phyloP scores from a whole-genome alignment of 2,113 vertebrate genomes.

The Narcine bancroftii region DNA sequence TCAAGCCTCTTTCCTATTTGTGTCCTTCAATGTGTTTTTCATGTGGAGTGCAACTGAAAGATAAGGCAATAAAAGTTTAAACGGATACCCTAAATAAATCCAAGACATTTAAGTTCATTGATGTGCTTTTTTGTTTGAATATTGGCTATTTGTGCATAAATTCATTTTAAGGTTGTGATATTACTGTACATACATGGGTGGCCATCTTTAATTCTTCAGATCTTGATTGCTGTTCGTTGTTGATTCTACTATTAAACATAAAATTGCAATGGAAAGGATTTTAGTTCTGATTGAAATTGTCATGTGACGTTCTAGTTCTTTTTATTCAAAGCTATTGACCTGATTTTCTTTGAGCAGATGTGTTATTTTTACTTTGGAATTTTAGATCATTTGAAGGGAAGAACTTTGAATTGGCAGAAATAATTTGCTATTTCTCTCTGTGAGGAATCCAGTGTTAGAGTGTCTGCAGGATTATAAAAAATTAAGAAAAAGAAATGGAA shows the following conservation, averaged over 20 bases:
- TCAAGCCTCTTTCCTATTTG: neutral
- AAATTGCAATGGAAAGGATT: neutral
- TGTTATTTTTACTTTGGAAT: neutral
- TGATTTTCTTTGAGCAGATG: neutral
- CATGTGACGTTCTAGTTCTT: neutral
- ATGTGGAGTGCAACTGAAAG: constrained; percentile 3
- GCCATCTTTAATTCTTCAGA: neutral
- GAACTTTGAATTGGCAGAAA: neutral
- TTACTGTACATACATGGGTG: neutral
- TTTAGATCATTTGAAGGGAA: neutral
- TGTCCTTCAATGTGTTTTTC: constrained; percentile 10
- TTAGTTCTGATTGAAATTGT: neutral
- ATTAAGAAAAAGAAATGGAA: neutral
- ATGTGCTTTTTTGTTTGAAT: neutral
- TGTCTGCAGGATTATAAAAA: neutral
- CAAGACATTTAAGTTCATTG: neutral
- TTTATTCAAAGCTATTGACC: neutral
- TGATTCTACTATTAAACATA: neutral
- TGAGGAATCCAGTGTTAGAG: neutral
- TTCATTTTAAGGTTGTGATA: neutral
- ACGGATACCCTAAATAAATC: neutral
- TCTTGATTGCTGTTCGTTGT: neutral
- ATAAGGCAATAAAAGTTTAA: neutral
- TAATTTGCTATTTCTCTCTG: neutral
- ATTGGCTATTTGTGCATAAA: neutral